phyloP scores from a whole-genome alignment of 2,113 vertebrate species.

The Hydrolagus affinis region DNA sequence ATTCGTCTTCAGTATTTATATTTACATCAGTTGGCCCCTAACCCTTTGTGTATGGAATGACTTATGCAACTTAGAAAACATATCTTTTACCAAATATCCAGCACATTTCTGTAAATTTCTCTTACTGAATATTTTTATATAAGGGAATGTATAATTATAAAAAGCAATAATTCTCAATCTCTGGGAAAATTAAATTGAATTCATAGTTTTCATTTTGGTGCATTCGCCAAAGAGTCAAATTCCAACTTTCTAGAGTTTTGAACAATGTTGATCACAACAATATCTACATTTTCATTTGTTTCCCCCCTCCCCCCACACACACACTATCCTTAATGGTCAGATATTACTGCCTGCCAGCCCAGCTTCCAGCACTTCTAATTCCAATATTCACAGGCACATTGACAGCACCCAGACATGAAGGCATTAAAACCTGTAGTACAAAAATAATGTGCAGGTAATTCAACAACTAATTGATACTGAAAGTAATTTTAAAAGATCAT shows the following conservation, averaged over 20 bases:
- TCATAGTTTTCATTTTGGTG: background rate
- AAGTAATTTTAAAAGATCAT: background rate
- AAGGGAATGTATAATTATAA: background rate
- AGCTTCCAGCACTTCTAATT: background rate
- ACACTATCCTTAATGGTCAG: background rate
- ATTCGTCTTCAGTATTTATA: background rate
- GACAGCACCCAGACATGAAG: too few species aligned
- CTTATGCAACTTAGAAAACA: background rate
- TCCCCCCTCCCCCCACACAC: too few species aligned
- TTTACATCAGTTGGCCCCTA: background rate
- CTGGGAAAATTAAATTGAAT: background rate
- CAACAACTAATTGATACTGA: constrained; percentile 9
- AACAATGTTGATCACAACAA: background rate
- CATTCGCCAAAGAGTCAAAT: background rate
- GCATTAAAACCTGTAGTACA: background rate
- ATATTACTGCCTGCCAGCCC: background rate
- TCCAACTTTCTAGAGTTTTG: background rate
- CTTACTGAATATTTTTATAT: constrained; percentile 4
- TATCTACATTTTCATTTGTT: background rate
- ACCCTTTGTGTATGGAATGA: background rate
- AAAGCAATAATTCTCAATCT: background rate
- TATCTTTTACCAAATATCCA: background rate
- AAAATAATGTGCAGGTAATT: constrained; percentile 8
- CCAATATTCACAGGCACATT: background rate
- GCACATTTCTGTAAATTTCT: background rate